Conservation (phyloP, 53 echinoderm and acorn worm genomes). For the Luidia sarsii region DNA sequence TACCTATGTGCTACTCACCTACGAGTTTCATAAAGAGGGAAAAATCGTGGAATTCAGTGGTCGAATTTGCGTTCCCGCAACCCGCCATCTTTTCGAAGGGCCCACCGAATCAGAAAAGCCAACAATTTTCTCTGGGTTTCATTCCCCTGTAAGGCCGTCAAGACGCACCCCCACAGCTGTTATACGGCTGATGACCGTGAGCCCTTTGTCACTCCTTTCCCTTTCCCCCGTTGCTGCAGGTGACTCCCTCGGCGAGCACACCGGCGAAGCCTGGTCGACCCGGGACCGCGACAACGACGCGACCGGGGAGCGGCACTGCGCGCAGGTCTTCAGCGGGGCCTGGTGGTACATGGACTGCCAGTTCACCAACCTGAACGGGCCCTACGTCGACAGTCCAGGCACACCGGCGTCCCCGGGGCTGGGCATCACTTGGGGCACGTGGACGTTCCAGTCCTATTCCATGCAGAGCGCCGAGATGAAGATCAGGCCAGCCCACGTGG, state of each 20-base stretch:
- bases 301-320: neutral
- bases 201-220: no score
- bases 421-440: slow-evolving; percentile 13
- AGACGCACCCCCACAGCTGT: neutral
- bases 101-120: no score
- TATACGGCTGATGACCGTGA: no score
- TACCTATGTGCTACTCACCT: no score
- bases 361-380: slow-evolving; percentile 36
- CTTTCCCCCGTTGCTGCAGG: slow-evolving; percentile 15
- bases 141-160: neutral
- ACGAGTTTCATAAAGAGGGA: no score
- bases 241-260: slow-evolving; percentile 29
- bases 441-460: neutral
- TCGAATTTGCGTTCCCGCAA: no score
- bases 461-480: slow-evolving; percentile 34
- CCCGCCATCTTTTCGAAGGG: no score
- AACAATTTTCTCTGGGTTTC: no score
- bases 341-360: slow-evolving; percentile 54
- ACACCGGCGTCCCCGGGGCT: neutral
- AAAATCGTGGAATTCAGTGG: no score
- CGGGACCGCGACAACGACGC: slow-evolving; percentile 34
- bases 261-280: slow-evolving; percentile 27
- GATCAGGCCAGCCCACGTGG: slow-evolving; percentile 24
- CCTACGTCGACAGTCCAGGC: slow-evolving; percentile 22
- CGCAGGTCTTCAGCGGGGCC: slow-evolving; percentile 3